Conservation (phyloP, 2,888 invertebrate species). For the Amphimallon solstitiale region DNA sequence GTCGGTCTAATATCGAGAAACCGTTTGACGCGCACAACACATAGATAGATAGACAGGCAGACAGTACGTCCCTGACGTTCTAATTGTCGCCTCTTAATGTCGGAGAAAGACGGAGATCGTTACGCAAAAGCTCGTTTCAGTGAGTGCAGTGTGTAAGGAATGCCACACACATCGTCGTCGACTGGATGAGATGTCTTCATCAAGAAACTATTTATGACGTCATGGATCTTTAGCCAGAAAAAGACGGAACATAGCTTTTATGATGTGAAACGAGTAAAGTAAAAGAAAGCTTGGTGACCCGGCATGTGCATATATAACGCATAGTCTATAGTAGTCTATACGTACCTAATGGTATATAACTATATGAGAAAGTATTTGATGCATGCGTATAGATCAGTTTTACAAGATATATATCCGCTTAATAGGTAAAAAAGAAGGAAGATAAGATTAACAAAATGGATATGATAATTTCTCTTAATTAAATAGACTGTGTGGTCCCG, state of each 20-base stretch:
- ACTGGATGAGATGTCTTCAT: slow-evolving; percentile 64
- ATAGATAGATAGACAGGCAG: neutral
- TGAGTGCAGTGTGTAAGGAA: slow-evolving; percentile 56
- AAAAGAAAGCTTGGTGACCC: slow-evolving; percentile 4
- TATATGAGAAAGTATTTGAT: slow-evolving; percentile 1
- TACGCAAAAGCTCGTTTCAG: slow-evolving; percentile 48
- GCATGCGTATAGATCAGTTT: neutral
- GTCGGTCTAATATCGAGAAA: slow-evolving; percentile 18
- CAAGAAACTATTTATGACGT: slow-evolving; percentile 63
- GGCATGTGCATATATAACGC: neutral
- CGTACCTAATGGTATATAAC: neutral
- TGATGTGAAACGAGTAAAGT: slow-evolving; percentile 14
- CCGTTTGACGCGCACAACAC: slow-evolving; percentile 5
- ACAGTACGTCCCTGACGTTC: slow-evolving; percentile 18
- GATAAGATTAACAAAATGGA: slow-evolving; percentile 13
- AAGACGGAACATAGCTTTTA: slow-evolving; percentile 36
- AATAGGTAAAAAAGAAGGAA: neutral
- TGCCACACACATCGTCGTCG: slow-evolving; percentile 64
- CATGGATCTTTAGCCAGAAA: slow-evolving; percentile 50
- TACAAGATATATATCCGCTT: slow-evolving; percentile 13
- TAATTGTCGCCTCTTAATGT: slow-evolving; percentile 12
- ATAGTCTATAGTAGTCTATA: neutral
- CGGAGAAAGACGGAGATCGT: slow-evolving; percentile 23
- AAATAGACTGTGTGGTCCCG: slow-evolving; percentile 25
- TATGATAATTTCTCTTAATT: slow-evolving; percentile 29